Evolutionary conservation across 2,797 vertebrate species (phyloP).

Genomic region (Rhyacichthys aspro): DNA sequence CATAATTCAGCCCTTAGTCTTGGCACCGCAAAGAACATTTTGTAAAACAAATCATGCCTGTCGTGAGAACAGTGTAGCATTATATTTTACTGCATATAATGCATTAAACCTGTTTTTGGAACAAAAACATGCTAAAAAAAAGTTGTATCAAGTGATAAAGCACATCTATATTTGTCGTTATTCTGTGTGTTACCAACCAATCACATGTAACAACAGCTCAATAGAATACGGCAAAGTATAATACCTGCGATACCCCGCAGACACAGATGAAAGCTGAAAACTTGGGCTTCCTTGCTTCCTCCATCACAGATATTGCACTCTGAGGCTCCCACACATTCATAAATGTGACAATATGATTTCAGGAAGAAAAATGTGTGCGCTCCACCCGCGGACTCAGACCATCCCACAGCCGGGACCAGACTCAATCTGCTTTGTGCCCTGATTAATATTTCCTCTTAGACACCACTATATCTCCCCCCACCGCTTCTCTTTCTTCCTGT

Average conservation of each 20-base stretch:
- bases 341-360: conserved; percentile 59
- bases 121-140: neutral
- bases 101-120: too few species aligned
- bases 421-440: conserved; percentile 45
- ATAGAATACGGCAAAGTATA: conserved; percentile 14
- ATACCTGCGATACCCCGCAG: conserved; percentile 26
- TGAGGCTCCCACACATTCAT: conserved; percentile 56
- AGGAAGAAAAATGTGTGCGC: conserved; percentile 37
- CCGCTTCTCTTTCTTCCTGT: neutral
- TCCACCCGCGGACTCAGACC: conserved; percentile 29
- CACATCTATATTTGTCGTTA: conserved; percentile 15
- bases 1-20: too few species aligned
- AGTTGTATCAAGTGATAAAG: conserved; percentile 38
- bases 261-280: conserved; percentile 3
- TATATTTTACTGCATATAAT: too few species aligned
- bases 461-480: conserved; percentile 28
- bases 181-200: conserved; percentile 8
- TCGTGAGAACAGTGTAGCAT: too few species aligned
- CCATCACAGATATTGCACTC: conserved; percentile 52
- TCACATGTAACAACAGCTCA: conserved; percentile 5
- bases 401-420: conserved; percentile 35
- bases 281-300: conserved; percentile 7
- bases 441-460: conserved; percentile 59
- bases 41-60: too few species aligned
- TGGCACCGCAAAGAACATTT: too few species aligned